These are phyloP conservation scores for Cyprichromis sp. DNA, from an alignment of 2,113 vertebrate species.

Conservation along the genomic window DNA sequence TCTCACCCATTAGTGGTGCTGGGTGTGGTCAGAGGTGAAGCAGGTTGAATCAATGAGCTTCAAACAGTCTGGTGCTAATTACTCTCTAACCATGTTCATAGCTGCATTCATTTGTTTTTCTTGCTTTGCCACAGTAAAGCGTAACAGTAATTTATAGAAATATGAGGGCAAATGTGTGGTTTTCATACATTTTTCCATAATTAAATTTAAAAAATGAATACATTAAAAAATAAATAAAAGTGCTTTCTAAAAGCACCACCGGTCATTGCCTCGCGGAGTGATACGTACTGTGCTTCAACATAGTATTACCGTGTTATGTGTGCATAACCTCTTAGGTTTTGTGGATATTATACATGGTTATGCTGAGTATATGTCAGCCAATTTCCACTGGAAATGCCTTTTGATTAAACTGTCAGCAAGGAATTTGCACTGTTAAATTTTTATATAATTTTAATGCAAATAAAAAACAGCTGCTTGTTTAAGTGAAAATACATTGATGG, in stretches of 20 bases:
- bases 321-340: not conserved
- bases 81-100: not conserved
- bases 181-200: not conserved
- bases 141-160: not conserved
- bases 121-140: not conserved
- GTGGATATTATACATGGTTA: not conserved
- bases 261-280: not conserved
- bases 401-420: not conserved
- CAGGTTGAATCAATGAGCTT: not conserved
- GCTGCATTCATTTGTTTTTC: not conserved
- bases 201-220: rapidly evolving
- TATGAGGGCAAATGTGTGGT: not conserved
- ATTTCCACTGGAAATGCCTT: not conserved
- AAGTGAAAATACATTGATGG: not conserved
- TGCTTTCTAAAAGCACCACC: not conserved
- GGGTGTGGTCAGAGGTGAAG: not conserved
- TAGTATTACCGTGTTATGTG: rapidly evolving
- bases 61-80: not conserved
- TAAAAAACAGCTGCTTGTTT: not conserved
- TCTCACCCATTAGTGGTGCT: not conserved
- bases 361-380: not conserved
- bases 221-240: not conserved
- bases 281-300: not conserved
- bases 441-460: not conserved
- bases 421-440: not conserved